Percentiles rank a stretch among this genome's conserved stretches.
Evolutionary conservation across 2,113 vertebrate genomes (phyloP).

Genomic region (Neodontobutis hainanensis): DNA sequence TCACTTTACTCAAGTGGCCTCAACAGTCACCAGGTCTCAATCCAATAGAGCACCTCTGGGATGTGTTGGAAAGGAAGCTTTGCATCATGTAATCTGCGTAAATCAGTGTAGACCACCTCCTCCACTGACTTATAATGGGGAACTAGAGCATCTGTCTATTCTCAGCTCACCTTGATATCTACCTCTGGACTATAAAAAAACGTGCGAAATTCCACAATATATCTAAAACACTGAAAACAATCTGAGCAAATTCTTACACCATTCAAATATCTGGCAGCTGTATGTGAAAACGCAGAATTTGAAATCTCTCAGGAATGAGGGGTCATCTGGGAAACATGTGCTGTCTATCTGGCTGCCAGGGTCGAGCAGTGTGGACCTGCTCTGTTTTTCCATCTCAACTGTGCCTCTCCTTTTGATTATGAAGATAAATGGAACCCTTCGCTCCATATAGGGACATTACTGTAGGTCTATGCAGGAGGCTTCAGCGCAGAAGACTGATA

Average conservation of each 20-base stretch:
- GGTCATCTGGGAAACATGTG: background rate
- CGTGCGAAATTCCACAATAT: conserved; percentile 12
- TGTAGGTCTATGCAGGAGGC: background rate
- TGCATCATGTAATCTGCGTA: no score
- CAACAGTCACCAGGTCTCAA: no score
- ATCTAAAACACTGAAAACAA: background rate
- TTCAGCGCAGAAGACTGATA: conserved; percentile 1
- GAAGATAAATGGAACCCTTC: conserved; percentile 24
- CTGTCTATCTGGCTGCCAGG: background rate
- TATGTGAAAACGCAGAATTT: conserved; percentile 15
- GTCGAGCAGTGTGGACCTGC: conserved; percentile 1
- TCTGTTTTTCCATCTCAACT: conserved; percentile 2
- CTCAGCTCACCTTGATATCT: conserved; percentile 23
- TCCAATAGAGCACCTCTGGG: no score
- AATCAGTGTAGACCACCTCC: conserved; percentile 42
- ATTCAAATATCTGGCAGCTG: conserved; percentile 8
- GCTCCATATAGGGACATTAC: conserved; percentile 37
- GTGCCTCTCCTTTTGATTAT: conserved; percentile 21
- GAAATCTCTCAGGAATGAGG: conserved; percentile 15
- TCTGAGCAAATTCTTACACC: conserved; percentile 7
- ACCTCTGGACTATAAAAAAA: conserved; percentile 6
- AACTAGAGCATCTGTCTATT: conserved; percentile 11
- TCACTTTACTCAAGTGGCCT: no score
- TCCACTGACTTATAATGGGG: conserved; percentile 20
- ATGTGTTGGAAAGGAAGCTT: no score